A percentile compares a stretch with the other conserved stretches of the same genome.
phyloP scores from a whole-genome alignment of 2,113 vertebrate genomes.

The Canis aureus region DNA sequence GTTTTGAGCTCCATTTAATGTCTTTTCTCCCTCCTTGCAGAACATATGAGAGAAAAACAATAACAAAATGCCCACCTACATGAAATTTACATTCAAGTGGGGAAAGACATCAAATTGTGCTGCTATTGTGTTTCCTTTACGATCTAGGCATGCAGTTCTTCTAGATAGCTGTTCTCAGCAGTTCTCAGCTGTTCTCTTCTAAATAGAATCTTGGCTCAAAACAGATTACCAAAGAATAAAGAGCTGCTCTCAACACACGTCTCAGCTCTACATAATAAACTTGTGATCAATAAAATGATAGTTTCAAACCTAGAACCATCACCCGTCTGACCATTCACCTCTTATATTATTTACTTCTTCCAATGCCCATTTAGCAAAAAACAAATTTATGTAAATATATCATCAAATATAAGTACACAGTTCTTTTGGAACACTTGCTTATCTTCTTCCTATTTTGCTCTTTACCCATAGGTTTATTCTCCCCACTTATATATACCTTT shows the following conservation, averaged over 20 bases:
- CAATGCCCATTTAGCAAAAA: neutral
- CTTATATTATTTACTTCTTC: neutral
- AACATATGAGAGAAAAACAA: neutral
- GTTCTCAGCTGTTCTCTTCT: too few relatives aligned
- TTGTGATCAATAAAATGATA: neutral
- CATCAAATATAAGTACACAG: neutral
- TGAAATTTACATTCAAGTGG: neutral
- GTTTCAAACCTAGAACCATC: neutral
- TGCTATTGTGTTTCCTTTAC: neutral
- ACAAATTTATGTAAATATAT: neutral
- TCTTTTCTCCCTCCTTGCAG: neutral
- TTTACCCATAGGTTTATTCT: neutral
- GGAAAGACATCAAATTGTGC: neutral
- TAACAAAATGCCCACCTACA: neutral
- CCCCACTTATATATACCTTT: neutral
- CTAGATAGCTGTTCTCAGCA: neutral
- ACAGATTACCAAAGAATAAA: neutral
- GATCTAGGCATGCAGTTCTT: neutral
- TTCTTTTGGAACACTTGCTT: neutral
- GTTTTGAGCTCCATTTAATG: neutral
- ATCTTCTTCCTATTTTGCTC: neutral
- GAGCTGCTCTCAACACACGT: neutral
- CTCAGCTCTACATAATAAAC: neutral
- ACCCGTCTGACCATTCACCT: neutral
- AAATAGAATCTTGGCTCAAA: neutral